These are phyloP conservation scores for Radopholus similis DNA, from an alignment of 1,140 invertebrate genomes.

Conservation along the genomic window DNA sequence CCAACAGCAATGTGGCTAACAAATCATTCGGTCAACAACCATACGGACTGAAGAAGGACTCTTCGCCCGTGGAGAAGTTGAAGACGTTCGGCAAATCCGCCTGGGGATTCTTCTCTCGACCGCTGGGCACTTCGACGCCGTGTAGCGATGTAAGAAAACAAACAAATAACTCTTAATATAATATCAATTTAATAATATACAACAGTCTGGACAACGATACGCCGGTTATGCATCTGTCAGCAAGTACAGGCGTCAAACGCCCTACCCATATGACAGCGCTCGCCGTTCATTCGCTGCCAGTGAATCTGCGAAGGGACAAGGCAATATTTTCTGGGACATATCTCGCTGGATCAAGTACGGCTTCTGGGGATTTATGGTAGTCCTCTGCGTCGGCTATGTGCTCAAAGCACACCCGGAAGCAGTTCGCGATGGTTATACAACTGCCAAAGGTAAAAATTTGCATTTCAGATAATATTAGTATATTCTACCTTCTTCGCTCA, in stretches of 20 bases:
- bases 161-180: no score
- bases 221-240: slow-evolving; percentile 10
- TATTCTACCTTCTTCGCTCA: no score
- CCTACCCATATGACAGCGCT: background rate
- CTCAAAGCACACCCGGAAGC: slow-evolving; percentile 35
- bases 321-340: slow-evolving; percentile 5
- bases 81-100: slow-evolving; percentile 16
- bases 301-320: background rate
- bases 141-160: slow-evolving; percentile 24
- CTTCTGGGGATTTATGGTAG: slow-evolving; percentile 22
- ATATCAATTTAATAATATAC: no score
- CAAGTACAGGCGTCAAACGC: slow-evolving; percentile 16
- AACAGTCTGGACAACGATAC: slow-evolving; percentile 1
- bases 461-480: slow-evolving; percentile 18
- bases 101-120: slow-evolving; percentile 26
- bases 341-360: slow-evolving; percentile 19
- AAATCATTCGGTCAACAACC: no score
- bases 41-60: background rate
- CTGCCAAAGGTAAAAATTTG: slow-evolving; percentile 29
- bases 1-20: no score
- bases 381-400: slow-evolving; percentile 36
- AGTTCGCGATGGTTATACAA: background rate
- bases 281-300: no score
- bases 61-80: slow-evolving; percentile 27
- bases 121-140: slow-evolving; percentile 8